A percentile compares a stretch with the other conserved stretches of the same genome.
Evolutionary conservation across 2,797 vertebrate genomes (phyloP).

Genomic region (Sebastes minor): DNA sequence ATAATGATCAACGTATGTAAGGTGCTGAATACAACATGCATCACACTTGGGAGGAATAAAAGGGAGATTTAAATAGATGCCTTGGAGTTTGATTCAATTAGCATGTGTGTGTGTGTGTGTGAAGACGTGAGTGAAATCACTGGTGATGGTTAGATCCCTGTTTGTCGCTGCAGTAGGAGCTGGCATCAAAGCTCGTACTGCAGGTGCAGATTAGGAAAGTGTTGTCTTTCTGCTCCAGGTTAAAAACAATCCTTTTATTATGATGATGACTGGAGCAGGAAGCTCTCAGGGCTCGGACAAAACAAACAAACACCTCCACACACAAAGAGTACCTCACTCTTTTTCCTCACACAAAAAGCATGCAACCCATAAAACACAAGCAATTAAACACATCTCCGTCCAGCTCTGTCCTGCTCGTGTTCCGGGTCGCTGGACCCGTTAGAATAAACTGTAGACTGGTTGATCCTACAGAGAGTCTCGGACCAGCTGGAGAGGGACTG

Average conservation of each 20-base stretch:
- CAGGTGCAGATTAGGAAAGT: conserved; percentile 7
- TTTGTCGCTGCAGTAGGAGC: conserved; percentile 20
- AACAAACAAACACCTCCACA: conserved; percentile 26
- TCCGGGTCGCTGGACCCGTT: neutral
- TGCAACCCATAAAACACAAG: conserved; percentile 58
- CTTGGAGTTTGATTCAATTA: conserved; percentile 48
- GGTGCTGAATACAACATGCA: conserved; percentile 33
- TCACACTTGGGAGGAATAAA: conserved; percentile 31
- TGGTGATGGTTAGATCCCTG: neutral
- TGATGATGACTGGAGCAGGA: conserved; percentile 52
- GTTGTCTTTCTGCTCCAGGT: conserved; percentile 61
- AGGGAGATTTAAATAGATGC: conserved; percentile 4
- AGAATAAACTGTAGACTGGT: neutral
- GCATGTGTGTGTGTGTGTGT: neutral
- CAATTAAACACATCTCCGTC: conserved; percentile 64
- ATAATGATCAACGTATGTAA: conserved; percentile 14
- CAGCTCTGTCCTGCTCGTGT: conserved; percentile 69
- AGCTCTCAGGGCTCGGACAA: conserved; percentile 10
- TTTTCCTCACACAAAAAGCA: conserved; percentile 35
- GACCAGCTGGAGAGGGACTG: conserved; percentile 76
- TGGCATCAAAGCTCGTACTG: conserved; percentile 33
- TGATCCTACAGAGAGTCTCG: conserved; percentile 23
- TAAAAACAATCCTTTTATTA: neutral
- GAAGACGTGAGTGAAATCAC: conserved; percentile 48
- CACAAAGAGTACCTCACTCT: conserved; percentile 14